Evolutionary conservation across 2,888 invertebrate genomes (phyloP), one percentile per base, ranked within the genome.

Genomic region (Salpingus planirostris): DNA sequence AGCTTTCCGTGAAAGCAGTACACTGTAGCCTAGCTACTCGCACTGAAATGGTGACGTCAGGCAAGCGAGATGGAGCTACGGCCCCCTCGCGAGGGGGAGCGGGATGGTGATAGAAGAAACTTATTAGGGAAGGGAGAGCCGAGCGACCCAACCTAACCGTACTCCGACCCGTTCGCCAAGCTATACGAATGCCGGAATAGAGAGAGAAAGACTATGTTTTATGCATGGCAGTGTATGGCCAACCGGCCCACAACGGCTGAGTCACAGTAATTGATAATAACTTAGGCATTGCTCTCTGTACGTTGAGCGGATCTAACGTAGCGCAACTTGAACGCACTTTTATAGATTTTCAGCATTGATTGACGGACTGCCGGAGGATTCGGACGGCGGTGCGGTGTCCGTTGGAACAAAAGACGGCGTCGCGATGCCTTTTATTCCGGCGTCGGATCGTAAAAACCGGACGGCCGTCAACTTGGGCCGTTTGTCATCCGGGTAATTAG

Each of bases 221-320:
- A 62, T 61, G 60, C 61, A 60, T 62, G 59, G 64, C 51, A 54
- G 54, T 53, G 63, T 60, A 57, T 61, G 49, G 52, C 44, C 53
- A 47, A 57, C 62, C 55, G 60, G 63, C 56, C 54, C 54, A 55
- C 58, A 62, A 60, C 62, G 62, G 62, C 63, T 65, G 64, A 65
- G 63, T 65, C 65, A 65, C 64, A 62, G 64, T 65, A 64, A 65
- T 65, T 65, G 64, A 65, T 65, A 65, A 65, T 65, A 64, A 62
- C 59, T 60, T 61, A 59, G 59, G 58, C 60, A 62, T 60, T 60
- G 61, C 60, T 11, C 40, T 36, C 29, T 40, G 31, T 38, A 34
- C 38, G 33, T 35, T 35, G 21, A 33, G 4, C 7, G 10, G 36
- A 38, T 44, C 34, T 29, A 33, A 36, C 42, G 40, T 37, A 41